Conservation (phyloP, 2,113 vertebrate species). For the Anguilla japonica region DNA sequence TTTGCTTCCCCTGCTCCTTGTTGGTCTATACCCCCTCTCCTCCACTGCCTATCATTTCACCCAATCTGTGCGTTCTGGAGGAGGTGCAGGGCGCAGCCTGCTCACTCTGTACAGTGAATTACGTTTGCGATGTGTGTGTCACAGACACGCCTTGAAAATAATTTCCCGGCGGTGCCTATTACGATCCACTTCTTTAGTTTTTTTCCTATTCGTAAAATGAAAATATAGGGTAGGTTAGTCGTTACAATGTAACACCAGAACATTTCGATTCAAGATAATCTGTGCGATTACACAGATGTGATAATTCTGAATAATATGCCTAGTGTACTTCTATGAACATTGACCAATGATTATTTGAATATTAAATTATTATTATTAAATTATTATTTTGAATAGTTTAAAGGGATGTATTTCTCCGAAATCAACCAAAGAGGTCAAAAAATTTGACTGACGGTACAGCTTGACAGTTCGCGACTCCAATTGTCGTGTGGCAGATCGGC, state of each 20-base stretch:
- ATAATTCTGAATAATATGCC: no score
- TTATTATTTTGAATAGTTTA: no score
- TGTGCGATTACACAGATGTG: no score
- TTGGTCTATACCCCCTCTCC: not conserved
- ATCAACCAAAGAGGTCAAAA: not conserved
- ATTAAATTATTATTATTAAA: no score
- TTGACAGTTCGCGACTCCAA: not conserved
- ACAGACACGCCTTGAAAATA: slow-evolving; percentile 22
- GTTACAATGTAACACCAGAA: not conserved
- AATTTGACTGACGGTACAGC: not conserved
- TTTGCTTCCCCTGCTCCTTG: not conserved
- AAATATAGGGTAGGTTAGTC: not conserved
- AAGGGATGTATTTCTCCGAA: not conserved
- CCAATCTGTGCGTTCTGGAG: not conserved
- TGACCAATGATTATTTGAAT: no score
- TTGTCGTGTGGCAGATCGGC: not conserved
- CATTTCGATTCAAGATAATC: not conserved
- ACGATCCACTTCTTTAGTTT: not conserved
- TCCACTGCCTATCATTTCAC: slow-evolving; percentile 6
- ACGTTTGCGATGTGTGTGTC: not conserved
- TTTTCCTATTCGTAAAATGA: not conserved
- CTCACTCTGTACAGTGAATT: slow-evolving; percentile 6
- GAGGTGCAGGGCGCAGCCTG: not conserved
- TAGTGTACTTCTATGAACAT: no score
- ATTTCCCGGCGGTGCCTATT: slow-evolving; percentile 1